Conservation (phyloP, 2,797 vertebrate genomes). For the Xenops minutus region DNA sequence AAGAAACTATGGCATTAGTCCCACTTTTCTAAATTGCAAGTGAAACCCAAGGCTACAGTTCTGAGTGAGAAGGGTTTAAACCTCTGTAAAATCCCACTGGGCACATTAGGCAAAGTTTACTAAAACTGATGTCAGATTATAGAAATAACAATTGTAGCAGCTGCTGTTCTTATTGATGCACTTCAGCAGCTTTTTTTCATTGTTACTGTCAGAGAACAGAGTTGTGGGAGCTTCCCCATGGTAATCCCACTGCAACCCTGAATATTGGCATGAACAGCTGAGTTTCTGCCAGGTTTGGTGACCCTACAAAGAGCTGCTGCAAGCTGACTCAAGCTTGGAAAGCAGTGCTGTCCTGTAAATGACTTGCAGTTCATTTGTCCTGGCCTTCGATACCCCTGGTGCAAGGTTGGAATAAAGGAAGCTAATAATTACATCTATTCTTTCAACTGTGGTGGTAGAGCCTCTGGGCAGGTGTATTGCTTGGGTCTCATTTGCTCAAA, state of each 20-base stretch:
- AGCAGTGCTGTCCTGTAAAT: not conserved
- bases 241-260: not conserved
- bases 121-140: slow-evolving; percentile 17
- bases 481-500: not conserved
- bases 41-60: not conserved
- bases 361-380: not conserved
- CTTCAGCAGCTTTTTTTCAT: not conserved
- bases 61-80: not conserved
- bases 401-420: not conserved
- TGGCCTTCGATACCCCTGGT: not conserved
- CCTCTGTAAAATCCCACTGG: not conserved
- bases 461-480: not conserved
- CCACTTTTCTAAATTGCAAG: not conserved
- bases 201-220: not conserved
- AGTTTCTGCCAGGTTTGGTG: slow-evolving; percentile 8
- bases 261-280: slow-evolving; percentile 6
- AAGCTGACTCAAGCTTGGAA: not conserved
- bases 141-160: not conserved
- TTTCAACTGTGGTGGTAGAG: not conserved
- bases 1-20: not conserved
- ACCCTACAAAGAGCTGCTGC: not conserved
- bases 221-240: not conserved
- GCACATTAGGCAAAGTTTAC: slow-evolving; percentile 7
- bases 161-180: not conserved
- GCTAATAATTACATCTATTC: not conserved